phyloP scores from a whole-genome alignment of 2,113 vertebrate genomes.

The Craseonycteris thonglongyai region DNA sequence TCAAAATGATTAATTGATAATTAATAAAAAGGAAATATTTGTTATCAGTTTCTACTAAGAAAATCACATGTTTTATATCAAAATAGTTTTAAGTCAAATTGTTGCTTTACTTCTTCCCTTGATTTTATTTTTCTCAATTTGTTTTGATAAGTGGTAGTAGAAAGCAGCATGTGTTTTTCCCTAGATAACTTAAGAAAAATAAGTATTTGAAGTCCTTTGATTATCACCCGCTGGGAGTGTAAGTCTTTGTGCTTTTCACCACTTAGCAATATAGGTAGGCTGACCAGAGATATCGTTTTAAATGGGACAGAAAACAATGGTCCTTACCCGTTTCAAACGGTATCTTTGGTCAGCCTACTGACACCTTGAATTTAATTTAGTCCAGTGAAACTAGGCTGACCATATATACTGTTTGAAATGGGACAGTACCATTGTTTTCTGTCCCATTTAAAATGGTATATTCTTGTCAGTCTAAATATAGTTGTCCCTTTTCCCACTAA shows the following conservation, averaged over 20 bases:
- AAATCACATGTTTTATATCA: background rate
- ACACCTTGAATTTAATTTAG: no score
- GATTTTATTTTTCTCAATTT: background rate
- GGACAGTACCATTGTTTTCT: no score
- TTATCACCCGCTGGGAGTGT: background rate
- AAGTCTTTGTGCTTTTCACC: background rate
- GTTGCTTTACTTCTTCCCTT: background rate
- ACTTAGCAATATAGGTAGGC: background rate
- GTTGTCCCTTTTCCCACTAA: background rate
- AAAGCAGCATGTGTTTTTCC: background rate
- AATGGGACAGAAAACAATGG: no score
- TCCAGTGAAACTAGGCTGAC: no score
- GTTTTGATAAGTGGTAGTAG: background rate
- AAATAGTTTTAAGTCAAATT: background rate
- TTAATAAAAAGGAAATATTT: background rate
- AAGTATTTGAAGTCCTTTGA: background rate
- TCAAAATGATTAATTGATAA: conserved; percentile 22
- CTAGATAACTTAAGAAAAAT: background rate
- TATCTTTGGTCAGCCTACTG: no score
- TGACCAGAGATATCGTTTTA: no score
- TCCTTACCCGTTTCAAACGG: no score
- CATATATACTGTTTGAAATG: no score
- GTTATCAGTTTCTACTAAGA: background rate
- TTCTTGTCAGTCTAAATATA: no score
- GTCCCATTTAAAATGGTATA: no score